Percentiles rank a stretch among this genome's conserved stretches.
Conservation (phyloP, 2,113 vertebrate genomes). For the Terrapene triunguis region DNA sequence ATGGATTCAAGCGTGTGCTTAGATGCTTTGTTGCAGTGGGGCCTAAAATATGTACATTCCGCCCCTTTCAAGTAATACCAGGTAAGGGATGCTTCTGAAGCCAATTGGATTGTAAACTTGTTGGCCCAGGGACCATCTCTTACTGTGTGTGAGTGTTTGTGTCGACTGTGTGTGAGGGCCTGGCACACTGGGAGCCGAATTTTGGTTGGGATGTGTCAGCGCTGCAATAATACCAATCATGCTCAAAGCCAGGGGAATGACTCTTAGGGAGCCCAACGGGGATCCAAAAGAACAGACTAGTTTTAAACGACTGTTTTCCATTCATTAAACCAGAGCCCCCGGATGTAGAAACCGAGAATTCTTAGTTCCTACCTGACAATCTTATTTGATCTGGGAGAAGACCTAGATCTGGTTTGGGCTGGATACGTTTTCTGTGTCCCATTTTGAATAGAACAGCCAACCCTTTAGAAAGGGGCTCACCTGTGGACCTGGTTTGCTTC, state of each 20-base stretch:
- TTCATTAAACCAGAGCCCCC: background rate
- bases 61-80: background rate
- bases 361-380: background rate
- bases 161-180: background rate
- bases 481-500: background rate
- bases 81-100: background rate
- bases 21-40: background rate
- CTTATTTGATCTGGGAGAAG: background rate
- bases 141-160: background rate
- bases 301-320: background rate
- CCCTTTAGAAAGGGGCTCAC: background rate
- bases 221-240: too few relatives aligned
- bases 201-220: background rate
- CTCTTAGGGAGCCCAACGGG: background rate
- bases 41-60: background rate
- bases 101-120: background rate
- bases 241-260: background rate
- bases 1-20: background rate
- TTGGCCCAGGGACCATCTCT: background rate
- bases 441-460: background rate
- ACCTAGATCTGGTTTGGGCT: background rate
- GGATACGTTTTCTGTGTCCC: background rate
- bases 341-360: background rate
- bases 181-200: background rate
- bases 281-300: background rate